Evolutionary conservation across 1,140 invertebrate genomes (phyloP).

Genomic region (Ceratosolen fusciceps): DNA sequence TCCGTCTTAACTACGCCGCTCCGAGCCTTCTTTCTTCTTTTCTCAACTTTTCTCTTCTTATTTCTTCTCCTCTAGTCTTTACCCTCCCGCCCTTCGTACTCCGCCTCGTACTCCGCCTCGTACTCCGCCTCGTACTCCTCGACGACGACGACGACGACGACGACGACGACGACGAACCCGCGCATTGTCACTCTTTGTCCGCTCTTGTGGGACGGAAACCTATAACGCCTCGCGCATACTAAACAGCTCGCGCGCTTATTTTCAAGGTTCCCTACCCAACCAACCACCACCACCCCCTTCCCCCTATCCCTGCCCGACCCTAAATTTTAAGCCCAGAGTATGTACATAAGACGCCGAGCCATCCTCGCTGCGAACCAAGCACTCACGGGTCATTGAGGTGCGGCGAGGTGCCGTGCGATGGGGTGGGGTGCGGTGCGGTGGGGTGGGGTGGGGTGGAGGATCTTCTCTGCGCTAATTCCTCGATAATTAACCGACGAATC

Average conservation of each 20-base stretch:
- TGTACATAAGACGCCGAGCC: background rate
- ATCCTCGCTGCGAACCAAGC: too few species aligned
- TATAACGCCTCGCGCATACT: slow-evolving; percentile 52
- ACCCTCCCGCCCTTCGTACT: slow-evolving; percentile 21
- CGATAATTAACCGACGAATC: slow-evolving; percentile 37
- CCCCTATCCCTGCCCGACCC: too few species aligned
- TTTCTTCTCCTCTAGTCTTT: background rate
- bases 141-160: too few species aligned
- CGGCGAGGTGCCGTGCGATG: too few species aligned
- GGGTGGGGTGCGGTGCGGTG: too few species aligned
- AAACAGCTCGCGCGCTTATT: slow-evolving; percentile 50
- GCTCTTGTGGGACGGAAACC: slow-evolving; percentile 49
- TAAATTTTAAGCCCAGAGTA: background rate
- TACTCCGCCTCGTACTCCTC: too few species aligned
- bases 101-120: too few species aligned
- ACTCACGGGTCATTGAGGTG: too few species aligned
- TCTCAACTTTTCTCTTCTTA: too few species aligned
- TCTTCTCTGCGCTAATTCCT: slow-evolving; percentile 32
- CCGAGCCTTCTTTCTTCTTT: background rate
- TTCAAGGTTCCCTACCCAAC: slow-evolving; percentile 49
- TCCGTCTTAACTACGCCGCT: too few species aligned
- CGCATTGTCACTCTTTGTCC: slow-evolving; percentile 21
- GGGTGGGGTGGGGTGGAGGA: background rate
- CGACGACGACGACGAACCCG: too few species aligned
- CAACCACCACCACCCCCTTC: too few species aligned